Evolutionary conservation across 2,888 invertebrate genomes (phyloP).

Genomic region (Orthosia cruda): DNA sequence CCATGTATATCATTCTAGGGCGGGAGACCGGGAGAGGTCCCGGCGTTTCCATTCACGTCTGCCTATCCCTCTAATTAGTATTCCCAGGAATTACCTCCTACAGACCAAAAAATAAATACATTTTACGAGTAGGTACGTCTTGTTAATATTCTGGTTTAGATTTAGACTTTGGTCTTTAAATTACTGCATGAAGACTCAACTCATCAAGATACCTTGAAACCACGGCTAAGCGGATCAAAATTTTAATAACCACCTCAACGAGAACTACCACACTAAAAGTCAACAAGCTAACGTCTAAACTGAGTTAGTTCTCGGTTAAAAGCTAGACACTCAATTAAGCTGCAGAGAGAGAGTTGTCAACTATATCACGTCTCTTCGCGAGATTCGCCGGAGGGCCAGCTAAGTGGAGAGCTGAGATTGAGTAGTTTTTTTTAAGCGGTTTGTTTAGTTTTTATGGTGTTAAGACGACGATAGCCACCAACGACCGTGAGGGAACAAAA

Average conservation of each 20-base stretch:
- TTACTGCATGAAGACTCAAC: background rate
- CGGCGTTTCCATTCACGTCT: no score
- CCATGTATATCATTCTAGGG: no score
- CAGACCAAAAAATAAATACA: no score
- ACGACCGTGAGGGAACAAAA: no score
- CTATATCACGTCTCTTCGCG: constrained; percentile 44
- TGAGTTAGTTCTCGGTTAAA: constrained; percentile 35
- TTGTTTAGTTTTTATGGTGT: no score
- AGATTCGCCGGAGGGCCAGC: constrained; percentile 30
- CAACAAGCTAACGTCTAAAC: constrained; percentile 20
- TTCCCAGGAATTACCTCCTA: no score
- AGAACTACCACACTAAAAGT: background rate
- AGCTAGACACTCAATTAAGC: constrained; percentile 48
- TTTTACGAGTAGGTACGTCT: no score
- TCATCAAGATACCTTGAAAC: background rate
- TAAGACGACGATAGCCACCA: no score
- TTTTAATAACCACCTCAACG: background rate
- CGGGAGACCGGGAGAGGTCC: no score
- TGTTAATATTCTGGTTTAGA: no score
- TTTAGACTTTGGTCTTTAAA: no score
- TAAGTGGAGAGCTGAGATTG: constrained; percentile 27
- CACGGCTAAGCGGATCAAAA: background rate
- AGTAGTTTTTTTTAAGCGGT: background rate
- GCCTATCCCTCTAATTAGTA: no score
- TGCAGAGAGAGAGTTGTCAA: constrained; percentile 32